These are phyloP conservation scores for Danio rerio DNA, from an alignment of 2,113 vertebrate genomes.

Conservation along the genomic window DNA sequence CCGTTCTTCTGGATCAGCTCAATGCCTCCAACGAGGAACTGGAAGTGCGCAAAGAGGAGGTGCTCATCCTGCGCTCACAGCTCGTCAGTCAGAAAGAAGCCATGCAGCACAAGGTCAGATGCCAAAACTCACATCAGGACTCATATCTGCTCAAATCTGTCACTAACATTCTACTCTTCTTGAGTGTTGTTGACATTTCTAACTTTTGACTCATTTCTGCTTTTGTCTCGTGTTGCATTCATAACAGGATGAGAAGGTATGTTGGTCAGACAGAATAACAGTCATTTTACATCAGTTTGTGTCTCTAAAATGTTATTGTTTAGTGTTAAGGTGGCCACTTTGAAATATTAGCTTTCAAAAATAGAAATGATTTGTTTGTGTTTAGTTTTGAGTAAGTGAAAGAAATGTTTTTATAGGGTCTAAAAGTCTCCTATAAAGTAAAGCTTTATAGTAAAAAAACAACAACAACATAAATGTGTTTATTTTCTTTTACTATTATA, in stretches of 20 bases:
- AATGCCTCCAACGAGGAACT: constrained; percentile 92
- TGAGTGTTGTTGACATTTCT: background rate
- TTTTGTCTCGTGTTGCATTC: constrained; percentile 33
- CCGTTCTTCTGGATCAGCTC: constrained; percentile 93
- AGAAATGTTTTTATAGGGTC: too few species aligned
- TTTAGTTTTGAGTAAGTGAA: too few species aligned
- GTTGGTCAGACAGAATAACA: constrained; percentile 9
- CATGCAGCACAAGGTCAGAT: constrained; percentile 89
- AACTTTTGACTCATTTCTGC: constrained; percentile 18
- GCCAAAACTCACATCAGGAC: background rate
- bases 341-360: background rate
- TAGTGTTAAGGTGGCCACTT: background rate
- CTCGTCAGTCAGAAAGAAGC: constrained; percentile 97
- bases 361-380: too few species aligned
- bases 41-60: constrained; percentile 96
- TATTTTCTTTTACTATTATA: too few species aligned
- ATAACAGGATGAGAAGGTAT: constrained; percentile 51
- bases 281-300: background rate
- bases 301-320: background rate
- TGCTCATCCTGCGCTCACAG: constrained; percentile 96
- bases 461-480: too few species aligned
- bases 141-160: background rate
- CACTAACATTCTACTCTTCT: background rate
- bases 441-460: too few species aligned
- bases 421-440: too few species aligned